A percentile compares a stretch with the other conserved stretches of the same genome.
These are phyloP conservation scores for Eupleurogrammus muticus DNA, from an alignment of 2,797 vertebrate species.

Conservation along the genomic window DNA sequence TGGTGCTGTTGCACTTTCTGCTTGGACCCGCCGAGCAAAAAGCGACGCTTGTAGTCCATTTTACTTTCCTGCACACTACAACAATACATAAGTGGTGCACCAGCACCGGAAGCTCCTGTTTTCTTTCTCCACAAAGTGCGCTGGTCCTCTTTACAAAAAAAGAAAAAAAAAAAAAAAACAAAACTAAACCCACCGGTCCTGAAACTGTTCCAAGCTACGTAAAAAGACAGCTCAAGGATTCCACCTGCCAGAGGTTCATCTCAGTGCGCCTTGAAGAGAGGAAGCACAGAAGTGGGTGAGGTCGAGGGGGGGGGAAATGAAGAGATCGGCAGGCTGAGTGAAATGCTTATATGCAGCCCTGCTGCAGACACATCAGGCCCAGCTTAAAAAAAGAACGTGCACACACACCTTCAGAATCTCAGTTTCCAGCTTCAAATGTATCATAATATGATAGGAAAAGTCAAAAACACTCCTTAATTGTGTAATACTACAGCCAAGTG, in stretches of 20 bases:
- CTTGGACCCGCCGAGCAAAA: slow-evolving; percentile 99
- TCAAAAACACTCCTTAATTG: slow-evolving; percentile 40
- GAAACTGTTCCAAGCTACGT: slow-evolving; percentile 81
- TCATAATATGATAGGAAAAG: slow-evolving; percentile 55
- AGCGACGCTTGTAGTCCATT: slow-evolving; percentile 99
- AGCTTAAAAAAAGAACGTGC: slow-evolving; percentile 38
- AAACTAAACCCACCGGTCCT: slow-evolving; percentile 43
- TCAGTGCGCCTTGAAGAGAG: slow-evolving; percentile 82
- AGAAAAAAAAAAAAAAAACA: too few relatives aligned
- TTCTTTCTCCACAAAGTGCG: slow-evolving; percentile 50
- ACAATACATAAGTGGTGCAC: slow-evolving; percentile 97
- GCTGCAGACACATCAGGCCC: slow-evolving; percentile 82
- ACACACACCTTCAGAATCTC: slow-evolving; percentile 49
- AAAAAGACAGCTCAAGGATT: slow-evolving; percentile 87
- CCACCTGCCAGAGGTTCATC: slow-evolving; percentile 91
- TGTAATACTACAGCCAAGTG: slow-evolving; percentile 53
- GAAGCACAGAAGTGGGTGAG: slow-evolving; percentile 66
- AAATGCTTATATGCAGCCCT: slow-evolving; percentile 86
- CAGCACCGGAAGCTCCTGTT: slow-evolving; percentile 76
- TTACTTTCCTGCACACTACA: slow-evolving; percentile 98
- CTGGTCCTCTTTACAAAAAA: slow-evolving; percentile 55
- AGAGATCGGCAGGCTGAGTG: slow-evolving; percentile 76
- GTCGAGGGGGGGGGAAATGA: slow-evolving; percentile 49
- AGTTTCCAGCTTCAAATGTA: slow-evolving; percentile 59
- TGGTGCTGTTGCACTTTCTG: slow-evolving; percentile 99